Evolutionary conservation across 2,888 invertebrate genomes (phyloP).

Genomic region (Heliconius sara): DNA sequence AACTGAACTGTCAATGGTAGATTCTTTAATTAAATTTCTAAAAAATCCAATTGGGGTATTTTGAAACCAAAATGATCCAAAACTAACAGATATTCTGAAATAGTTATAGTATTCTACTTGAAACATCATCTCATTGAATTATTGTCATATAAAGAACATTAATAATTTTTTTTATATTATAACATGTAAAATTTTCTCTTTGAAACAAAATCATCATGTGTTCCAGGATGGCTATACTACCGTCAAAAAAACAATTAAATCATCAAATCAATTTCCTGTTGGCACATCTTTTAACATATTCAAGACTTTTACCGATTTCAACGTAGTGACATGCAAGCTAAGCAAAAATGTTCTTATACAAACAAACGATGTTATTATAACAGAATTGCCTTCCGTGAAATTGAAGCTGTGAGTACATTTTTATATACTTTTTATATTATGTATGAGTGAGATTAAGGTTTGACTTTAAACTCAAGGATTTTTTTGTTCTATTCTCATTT

Average conservation of each 20-base stretch:
- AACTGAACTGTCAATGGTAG: background rate
- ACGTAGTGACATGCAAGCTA: conserved; percentile 85
- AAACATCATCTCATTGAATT: background rate
- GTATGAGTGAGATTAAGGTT: too few species aligned
- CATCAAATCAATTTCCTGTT: conserved; percentile 88
- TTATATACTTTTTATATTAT: background rate
- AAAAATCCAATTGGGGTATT: background rate
- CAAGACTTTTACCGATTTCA: conserved; percentile 90
- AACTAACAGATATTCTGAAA: background rate
- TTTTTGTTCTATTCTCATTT: too few species aligned
- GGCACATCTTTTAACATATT: conserved; percentile 89
- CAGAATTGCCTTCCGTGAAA: conserved; percentile 76
- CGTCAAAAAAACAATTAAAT: conserved; percentile 87
- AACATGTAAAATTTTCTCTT: background rate
- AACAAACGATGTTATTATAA: conserved; percentile 81
- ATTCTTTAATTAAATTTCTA: background rate
- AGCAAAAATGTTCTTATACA: conserved; percentile 84
- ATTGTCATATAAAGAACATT: background rate
- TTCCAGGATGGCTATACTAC: conserved; percentile 86
- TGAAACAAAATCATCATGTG: conserved; percentile 26
- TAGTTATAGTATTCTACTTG: background rate
- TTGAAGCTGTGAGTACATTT: conserved; percentile 62
- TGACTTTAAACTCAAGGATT: too few species aligned
- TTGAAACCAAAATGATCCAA: background rate
- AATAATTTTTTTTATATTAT: background rate